Conservation (phyloP, 2,888 invertebrate genomes). For the Agelastica alni region DNA sequence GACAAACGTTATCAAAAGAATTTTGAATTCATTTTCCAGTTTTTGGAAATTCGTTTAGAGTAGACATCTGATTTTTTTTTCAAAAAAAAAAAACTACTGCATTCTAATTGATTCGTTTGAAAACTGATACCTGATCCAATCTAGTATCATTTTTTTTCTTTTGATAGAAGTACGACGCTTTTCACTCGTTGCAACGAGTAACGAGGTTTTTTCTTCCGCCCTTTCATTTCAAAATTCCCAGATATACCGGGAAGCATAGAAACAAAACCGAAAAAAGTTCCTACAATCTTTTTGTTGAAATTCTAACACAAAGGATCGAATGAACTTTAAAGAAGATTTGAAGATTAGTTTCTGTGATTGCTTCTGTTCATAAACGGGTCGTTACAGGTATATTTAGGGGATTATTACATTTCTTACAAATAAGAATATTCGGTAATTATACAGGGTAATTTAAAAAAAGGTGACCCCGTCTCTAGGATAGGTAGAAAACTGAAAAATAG, state of each 20-base stretch:
- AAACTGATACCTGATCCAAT: slow-evolving; percentile 36
- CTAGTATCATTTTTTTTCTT: slow-evolving; percentile 14
- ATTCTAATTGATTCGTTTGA: slow-evolving; percentile 28
- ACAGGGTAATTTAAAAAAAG: too few relatives aligned
- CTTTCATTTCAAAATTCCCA: background rate
- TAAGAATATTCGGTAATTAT: too few relatives aligned
- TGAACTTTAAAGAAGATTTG: slow-evolving; percentile 38
- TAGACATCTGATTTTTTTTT: background rate
- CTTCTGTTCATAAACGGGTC: slow-evolving; percentile 11
- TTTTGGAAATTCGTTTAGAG: background rate
- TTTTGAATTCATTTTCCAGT: background rate
- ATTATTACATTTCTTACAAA: too few relatives aligned
- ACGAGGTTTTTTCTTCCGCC: slow-evolving; percentile 1
- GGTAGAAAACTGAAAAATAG: too few relatives aligned
- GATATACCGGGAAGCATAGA: slow-evolving; percentile 5
- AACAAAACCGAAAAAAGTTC: slow-evolving; percentile 3
- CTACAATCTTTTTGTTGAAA: slow-evolving; percentile 19
- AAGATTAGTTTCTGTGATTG: slow-evolving; percentile 52
- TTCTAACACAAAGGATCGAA: slow-evolving; percentile 33
- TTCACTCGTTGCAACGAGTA: slow-evolving; percentile 3
- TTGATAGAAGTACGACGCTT: background rate
- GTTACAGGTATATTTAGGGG: background rate
- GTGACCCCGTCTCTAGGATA: too few relatives aligned
- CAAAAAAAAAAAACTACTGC: background rate
- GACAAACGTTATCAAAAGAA: too few relatives aligned